Conservation (phyloP, 2,113 vertebrate species). For the Urocynchramus pylzowi region DNA sequence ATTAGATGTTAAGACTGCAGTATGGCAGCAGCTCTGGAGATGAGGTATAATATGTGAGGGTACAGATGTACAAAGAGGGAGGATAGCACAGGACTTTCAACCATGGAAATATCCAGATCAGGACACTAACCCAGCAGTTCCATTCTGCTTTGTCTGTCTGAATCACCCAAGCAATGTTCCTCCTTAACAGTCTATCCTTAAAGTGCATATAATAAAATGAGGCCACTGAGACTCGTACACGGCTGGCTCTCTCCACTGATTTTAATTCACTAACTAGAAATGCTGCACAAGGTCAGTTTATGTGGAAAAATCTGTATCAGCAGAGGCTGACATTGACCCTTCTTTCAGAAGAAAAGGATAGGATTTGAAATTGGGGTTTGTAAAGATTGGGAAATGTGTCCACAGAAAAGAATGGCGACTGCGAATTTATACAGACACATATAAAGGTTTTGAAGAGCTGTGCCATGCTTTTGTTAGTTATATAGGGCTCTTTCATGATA, state of each 20-base stretch:
- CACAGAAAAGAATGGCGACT: neutral
- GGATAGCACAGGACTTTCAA: neutral
- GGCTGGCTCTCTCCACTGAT: neutral
- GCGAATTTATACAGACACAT: neutral
- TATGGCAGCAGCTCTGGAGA: neutral
- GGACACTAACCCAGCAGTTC: neutral
- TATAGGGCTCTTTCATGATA: neutral
- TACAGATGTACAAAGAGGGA: neutral
- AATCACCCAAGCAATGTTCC: neutral
- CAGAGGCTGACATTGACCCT: neutral
- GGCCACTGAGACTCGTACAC: neutral
- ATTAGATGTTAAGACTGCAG: neutral
- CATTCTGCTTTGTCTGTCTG: neutral
- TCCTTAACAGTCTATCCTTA: neutral
- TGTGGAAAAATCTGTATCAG: neutral
- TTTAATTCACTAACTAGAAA: constrained; percentile 24
- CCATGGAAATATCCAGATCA: neutral
- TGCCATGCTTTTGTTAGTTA: neutral
- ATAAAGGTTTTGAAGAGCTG: neutral
- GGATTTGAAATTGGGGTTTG: neutral
- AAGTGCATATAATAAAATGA: neutral
- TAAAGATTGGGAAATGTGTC: neutral
- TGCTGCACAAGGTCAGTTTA: neutral
- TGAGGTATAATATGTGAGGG: neutral
- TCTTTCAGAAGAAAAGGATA: neutral